Conservation (phyloP, 2,888 invertebrate genomes). For the Bedellia somnulentella region DNA sequence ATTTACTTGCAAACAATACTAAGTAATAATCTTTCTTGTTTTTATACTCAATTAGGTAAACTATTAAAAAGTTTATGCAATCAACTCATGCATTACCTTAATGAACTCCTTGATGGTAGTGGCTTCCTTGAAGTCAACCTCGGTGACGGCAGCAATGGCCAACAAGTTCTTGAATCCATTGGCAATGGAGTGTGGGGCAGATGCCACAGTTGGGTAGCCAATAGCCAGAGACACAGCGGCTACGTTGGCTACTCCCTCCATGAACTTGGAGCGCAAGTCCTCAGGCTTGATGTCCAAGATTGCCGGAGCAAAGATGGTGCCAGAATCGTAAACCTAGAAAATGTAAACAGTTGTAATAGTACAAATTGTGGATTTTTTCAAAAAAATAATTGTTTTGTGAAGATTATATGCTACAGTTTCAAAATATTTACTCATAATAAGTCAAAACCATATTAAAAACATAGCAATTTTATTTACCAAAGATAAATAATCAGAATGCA, state of each 20-base stretch:
- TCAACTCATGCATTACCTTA: slow-evolving; percentile 60
- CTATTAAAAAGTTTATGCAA: background rate
- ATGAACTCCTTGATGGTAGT: slow-evolving; percentile 88
- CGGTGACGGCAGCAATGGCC: slow-evolving; percentile 95
- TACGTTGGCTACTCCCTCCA: slow-evolving; percentile 92
- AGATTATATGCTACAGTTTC: background rate
- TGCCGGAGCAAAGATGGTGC: slow-evolving; percentile 94
- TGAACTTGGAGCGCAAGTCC: slow-evolving; percentile 87
- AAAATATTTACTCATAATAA: background rate
- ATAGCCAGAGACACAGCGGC: slow-evolving; percentile 91
- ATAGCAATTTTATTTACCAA: slow-evolving; percentile 33
- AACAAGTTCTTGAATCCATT: slow-evolving; percentile 98
- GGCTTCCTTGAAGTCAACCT: slow-evolving; percentile 94
- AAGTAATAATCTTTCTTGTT: too few relatives aligned
- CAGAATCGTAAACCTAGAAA: slow-evolving; percentile 88
- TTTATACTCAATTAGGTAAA: background rate
- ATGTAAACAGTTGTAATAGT: too few relatives aligned
- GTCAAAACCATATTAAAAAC: slow-evolving; percentile 4
- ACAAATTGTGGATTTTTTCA: too few relatives aligned
- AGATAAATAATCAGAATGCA: slow-evolving; percentile 51
- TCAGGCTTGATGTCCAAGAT: slow-evolving; percentile 98
- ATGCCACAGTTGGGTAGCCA: slow-evolving; percentile 95
- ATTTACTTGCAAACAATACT: too few relatives aligned
- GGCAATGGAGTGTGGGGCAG: slow-evolving; percentile 95
- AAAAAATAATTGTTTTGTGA: background rate